Base-by-base conservation (phyloP, 2,888 invertebrate genomes). In the Ectemnius continuus region DNA sequence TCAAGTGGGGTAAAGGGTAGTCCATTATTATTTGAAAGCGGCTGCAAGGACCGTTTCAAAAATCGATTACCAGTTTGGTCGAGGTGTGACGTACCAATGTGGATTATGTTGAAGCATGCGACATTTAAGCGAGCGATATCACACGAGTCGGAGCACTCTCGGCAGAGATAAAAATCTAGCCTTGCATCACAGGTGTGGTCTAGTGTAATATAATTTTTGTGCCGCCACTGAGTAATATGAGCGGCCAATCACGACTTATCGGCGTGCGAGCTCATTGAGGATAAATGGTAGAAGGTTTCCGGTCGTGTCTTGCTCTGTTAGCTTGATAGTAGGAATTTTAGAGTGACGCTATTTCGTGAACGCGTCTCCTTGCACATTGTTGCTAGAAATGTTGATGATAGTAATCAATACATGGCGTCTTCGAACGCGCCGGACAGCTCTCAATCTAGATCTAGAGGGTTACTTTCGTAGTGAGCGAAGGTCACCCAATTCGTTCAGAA, bases 181-280 rank as follows among this genome's bases (percentile, higher is more conserved):
- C 88, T 88, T 85, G 88, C 76, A 66, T 71, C 67, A 83, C 82
- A 85, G 87, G 88, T 88, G 88, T 87, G 88, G 87, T 86, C 77
- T 78, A 52, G 70, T 45, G 48, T 67, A 76, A 62, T 62, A 73
- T 74, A 69, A 78, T 81, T 79, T 83, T 81, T 79, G 74, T 67
- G 45, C 14, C 36, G 66, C 48, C 69, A 60, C 64, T 46, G 65
- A 63, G 66, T 63, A 36, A 73, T 79, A 75, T 66, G 65, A 61
- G 59, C 36, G 36, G 36, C 36, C 80, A 84, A 85, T 84, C 83
- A 85, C 81, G 77, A 85, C 84, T 86, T 80, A 85, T 85, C 83
- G 76, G 78, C 81, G 75, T 80, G 80, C 78, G 76, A 71, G 80
- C 73, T 70, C 65, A 73, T 82, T 78, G 72, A 61, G 60, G 69